Evolutionary conservation across 2,113 vertebrate genomes (phyloP), one percentile per base, ranked within the genome.

Genomic region (Hassar affinis): DNA sequence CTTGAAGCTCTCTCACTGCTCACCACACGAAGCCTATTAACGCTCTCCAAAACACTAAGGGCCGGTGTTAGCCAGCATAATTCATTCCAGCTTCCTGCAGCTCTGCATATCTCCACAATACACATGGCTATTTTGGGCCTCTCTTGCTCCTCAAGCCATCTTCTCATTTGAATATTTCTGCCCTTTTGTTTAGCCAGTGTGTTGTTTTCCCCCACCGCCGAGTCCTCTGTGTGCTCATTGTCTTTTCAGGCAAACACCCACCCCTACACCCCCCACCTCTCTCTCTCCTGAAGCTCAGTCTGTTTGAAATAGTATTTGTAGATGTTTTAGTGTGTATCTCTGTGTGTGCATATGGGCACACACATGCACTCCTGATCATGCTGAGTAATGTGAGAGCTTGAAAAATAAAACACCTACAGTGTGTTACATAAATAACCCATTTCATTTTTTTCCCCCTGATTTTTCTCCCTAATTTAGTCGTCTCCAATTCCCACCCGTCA

Each of bases 31-130:
- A 56, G 68, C 69, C 38, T 80, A 79, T 86, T 86, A 80, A 57
- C 56, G 81, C 62, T 64, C 77, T 86, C 81, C 75, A 83, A 86
- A 35, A 83, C 66, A 35, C 54, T 20, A 66, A 75, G 11, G 15
- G 47, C 61, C 57, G 56, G 38, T 56, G 35, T 83, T 68, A 79
- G 54, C 66, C 61, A 49, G 33, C 27, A 49, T 52, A 42, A 69
- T 74, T 27, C 57, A 52, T 66, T 47, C 57, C 79, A 12, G n/a
- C 38, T 80, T 77, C 33, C 52, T 77, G 59, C 69, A 25, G 35
- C 69, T 54, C 27, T 62, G 22, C 57, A 75, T 80, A 45, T 66
- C 69, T 54, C 38, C 20, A 4, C 17, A 75, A 74, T 49, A 80
- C 35, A 57, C 57, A 38, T 1, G 15, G 45, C 69, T 80, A 72